Conservation (phyloP, 2,888 invertebrate species). For the Syrista parreyssii region DNA sequence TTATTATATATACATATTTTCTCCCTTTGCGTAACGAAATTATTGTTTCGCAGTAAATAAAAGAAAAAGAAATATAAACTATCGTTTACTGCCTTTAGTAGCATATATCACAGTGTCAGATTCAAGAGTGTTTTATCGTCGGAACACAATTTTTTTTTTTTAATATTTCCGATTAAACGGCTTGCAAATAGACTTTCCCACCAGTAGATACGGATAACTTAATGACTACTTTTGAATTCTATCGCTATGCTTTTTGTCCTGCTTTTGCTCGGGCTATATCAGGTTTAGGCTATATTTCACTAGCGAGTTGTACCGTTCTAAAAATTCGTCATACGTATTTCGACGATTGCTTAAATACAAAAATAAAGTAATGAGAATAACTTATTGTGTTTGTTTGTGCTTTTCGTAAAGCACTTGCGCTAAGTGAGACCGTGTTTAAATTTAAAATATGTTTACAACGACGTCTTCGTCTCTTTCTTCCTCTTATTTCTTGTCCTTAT, state of each 20-base stretch:
- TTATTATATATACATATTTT: background rate
- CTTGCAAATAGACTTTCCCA: background rate
- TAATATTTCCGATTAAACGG: background rate
- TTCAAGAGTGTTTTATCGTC: conserved; percentile 25
- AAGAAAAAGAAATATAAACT: conserved; percentile 1
- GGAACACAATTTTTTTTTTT: background rate
- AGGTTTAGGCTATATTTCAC: background rate
- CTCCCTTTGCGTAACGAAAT: background rate
- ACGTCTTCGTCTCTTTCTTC: background rate
- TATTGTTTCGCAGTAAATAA: background rate
- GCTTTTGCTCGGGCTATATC: background rate
- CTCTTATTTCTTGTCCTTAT: background rate
- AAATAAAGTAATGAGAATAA: background rate
- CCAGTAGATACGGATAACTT: background rate
- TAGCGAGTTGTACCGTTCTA: background rate
- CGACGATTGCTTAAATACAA: background rate
- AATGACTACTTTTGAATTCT: background rate
- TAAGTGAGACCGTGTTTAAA: background rate
- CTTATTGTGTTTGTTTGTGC: background rate
- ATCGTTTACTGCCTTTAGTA: conserved; percentile 54
- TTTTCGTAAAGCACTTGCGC: background rate
- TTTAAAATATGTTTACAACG: background rate
- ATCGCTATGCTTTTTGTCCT: background rate
- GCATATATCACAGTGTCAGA: conserved; percentile 63
- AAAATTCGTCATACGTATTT: background rate